Base-by-base conservation (phyloP, 1,140 invertebrate species). In the Musca domestica region DNA sequence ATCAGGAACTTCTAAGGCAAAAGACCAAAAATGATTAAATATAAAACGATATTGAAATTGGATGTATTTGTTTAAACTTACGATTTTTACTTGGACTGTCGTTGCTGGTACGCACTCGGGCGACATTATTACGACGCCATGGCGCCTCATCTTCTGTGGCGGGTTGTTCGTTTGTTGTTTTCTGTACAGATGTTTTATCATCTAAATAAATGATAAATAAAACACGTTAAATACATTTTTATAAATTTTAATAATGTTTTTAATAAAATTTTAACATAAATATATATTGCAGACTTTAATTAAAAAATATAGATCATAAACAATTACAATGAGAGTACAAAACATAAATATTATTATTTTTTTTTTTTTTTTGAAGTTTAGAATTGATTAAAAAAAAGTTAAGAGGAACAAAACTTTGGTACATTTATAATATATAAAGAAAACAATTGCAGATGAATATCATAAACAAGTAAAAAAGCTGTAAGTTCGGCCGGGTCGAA, bases 11-110 rank as follows among this genome's bases (percentile, higher is more conserved):
- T 82, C 80, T 82, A 67, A 46, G 71, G 70, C 20, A 58, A 20
- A 15, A 14, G 51, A 65, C 66, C 3, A 17, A n/a, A 12, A 67
- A 20, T 3, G 15, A 58, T 49, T 27, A 23, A 25, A 48, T 67
- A 49, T 22, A 63, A 12, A 19, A 47, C n/a, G 20, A 58, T n/a
- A n/a, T n/a, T n/a, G n/a, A 56, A 41, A 7, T 1, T 19, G 9
- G 27, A 41, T 10, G 6, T 41, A 10, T 12, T 12, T 41, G 34
- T 30, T 30, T 9, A 30, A 30, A 71, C 76, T 73, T 74, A 81
- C 80, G 79, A 77, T 74, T 81, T 73, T 82, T 81, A 74, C 76
- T 75, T 74, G 79, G 80, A 73, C 76, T 81, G 67, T 81, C 80
- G 70, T 76, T 76, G 68, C 74, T 75, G 64, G 73, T 76, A 56